Evolutionary conservation across 1,140 invertebrate genomes (phyloP), one percentile per base, ranked within the genome.

Genomic region (Stegodyphus dumicola): DNA sequence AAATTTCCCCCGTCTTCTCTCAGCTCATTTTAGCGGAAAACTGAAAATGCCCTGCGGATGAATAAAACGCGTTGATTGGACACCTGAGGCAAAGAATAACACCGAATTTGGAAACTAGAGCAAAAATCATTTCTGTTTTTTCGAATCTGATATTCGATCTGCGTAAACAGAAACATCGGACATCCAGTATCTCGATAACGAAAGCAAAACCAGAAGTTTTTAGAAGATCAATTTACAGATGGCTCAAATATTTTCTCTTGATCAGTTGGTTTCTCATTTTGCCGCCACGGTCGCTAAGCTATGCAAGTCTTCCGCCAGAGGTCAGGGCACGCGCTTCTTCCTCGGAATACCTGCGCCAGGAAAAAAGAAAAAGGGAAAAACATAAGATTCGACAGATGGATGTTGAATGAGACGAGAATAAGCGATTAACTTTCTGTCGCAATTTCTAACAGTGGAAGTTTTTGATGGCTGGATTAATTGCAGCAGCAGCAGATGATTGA

Each of bases 1-100:
- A 2, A 15, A 60, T 60, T 60, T 60, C 15, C 56, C 33, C 33
- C 33, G 9, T 33, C 66, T 69, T 18, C 7, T 9, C 66, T 33
- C 7, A 9, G 66, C 17, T 7, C 9, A 56, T 65, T 77, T 77
- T 77, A 7, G 56, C 56, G 56, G 54, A 56, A 65, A 77, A 77
- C 56, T n/a, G 11, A 65, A 77, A 77, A 65, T 64, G 56, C 54
- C 75, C 75, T 65, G 56, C 56, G 75, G 75, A 64, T 18, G 56
- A 77, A 49, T 56, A 77, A 18, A 13, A 56, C 54, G n/a, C 54
- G 60, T 15, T 18, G 75, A 65, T 65, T 53, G n/a, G 51, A n/a
- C 75, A 77, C 75, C 75, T 77, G 75, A 77, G 75, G 75, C 75
- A 77, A 77, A 77, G 9, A 77, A 64, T 13, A 65, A 77, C 60